These are phyloP conservation scores for Gortyna flavago DNA, from an alignment of 2,888 invertebrate genomes.

Conservation along the genomic window DNA sequence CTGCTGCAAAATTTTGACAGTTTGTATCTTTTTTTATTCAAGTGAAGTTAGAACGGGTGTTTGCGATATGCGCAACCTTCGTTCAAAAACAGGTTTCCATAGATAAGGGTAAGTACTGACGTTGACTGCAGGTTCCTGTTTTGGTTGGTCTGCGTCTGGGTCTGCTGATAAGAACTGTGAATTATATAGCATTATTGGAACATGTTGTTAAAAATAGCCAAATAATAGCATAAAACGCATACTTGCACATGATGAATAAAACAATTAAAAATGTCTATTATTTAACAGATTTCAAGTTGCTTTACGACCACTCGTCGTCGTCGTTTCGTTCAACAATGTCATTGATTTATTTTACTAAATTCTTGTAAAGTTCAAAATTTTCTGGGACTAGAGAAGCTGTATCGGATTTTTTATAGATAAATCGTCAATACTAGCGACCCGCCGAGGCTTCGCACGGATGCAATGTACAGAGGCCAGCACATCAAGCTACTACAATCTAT, in stretches of 20 bases:
- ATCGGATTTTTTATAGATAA: neutral
- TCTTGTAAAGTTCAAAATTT: neutral
- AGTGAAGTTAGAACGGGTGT: slow-evolving; percentile 71
- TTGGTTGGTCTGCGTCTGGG: no score
- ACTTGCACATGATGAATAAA: neutral
- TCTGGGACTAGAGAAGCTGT: neutral
- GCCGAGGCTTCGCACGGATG: no score
- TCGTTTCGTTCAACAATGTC: slow-evolving; percentile 29
- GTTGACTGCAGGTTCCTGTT: neutral
- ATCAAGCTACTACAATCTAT: no score
- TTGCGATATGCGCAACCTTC: slow-evolving; percentile 67
- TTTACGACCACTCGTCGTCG: fast-evolving
- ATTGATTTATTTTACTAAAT: slow-evolving; percentile 12
- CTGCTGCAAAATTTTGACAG: slow-evolving; percentile 89
- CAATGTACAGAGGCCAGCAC: no score
- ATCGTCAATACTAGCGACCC: neutral
- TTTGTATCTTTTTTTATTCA: slow-evolving; percentile 69
- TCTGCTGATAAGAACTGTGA: neutral
- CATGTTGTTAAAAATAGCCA: neutral
- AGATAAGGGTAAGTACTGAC: no score
- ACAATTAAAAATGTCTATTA: neutral
- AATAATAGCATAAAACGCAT: no score
- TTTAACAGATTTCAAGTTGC: neutral
- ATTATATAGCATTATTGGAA: neutral
- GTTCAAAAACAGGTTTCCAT: slow-evolving; percentile 65